phyloP scores from a whole-genome alignment of 1,140 invertebrate species.

The Drosophila funebris region DNA sequence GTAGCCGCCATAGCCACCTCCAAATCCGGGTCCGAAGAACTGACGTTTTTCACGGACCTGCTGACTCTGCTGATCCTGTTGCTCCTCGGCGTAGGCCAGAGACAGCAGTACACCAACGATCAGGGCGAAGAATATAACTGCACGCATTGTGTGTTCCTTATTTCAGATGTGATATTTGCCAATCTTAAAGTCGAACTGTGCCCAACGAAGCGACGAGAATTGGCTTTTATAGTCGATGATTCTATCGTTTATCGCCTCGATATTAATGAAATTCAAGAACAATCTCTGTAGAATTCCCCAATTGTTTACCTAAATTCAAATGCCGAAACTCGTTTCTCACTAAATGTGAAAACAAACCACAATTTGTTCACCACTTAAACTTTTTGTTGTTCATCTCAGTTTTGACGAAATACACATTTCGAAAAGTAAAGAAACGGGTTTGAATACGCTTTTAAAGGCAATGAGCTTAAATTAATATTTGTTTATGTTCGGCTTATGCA shows the following conservation, averaged over 20 bases:
- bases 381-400: constrained; percentile 5
- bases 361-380: constrained; percentile 24
- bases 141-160: constrained; percentile 46
- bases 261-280: constrained; percentile 77
- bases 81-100: constrained; percentile 40
- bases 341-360: constrained; percentile 15
- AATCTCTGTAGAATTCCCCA: constrained; percentile 53
- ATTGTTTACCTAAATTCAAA: constrained; percentile 27
- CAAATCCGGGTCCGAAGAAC: constrained; percentile 19
- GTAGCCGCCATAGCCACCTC: constrained; percentile 10
- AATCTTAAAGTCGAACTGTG: constrained; percentile 57
- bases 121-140: constrained; percentile 43
- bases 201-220: not conserved
- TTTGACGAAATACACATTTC: constrained; percentile 29
- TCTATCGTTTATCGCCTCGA: constrained; percentile 51
- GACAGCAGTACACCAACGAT: constrained; percentile 37
- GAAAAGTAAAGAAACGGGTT: constrained; percentile 19
- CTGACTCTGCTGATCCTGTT: constrained; percentile 26
- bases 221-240: constrained; percentile 47
- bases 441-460: constrained; percentile 11
- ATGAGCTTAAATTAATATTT: constrained; percentile 15
- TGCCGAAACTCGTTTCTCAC: constrained; percentile 25
- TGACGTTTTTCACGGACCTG: constrained; percentile 56
- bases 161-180: constrained; percentile 7
- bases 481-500: constrained; percentile 21